Evolutionary conservation across 2,888 invertebrate species (phyloP), one percentile per base, ranked within the genome.

Genomic region (Steinernema hermaphroditum): DNA sequence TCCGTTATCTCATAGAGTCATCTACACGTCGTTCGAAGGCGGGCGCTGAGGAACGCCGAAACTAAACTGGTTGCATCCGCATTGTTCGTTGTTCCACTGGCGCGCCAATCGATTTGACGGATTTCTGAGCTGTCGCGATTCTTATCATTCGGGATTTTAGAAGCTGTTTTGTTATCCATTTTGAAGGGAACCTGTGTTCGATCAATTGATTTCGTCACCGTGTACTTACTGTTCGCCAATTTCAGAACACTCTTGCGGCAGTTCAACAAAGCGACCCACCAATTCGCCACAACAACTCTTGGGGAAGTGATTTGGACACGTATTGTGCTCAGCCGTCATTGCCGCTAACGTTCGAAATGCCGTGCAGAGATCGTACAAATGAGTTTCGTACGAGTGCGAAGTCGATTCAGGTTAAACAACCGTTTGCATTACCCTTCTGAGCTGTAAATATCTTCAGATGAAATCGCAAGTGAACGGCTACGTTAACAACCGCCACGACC

Each of bases 301-400:
- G 46, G 46, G 46, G 46, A 6, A 46, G 46, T 19, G 16, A 46
- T 46, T 46, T 46, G 46, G 46, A 46, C 22, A 19, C 46, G n/a
- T 6, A 2, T 54, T 54, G 24, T 24, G 16, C 54, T 2, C 54
- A 22, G 16, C n/a, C 27, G 9, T 4, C 27, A 14, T 22, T 27
- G 22, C 54, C 54, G 24, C 6, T 54, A 14, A 54, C 70, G 46
- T 74, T 82, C 76, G 82, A 81, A 12, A 86, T 86, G 86, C 85
- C 86, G 27, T 83, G 80, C 34, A 74, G 85, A 14, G 86, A 86
- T 74, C 77, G 86, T 71, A 87, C 86, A 12, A 72, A 76, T 16
- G 86, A 86, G 71, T 86, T 86, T 72, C 75, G 78, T 6, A 82
- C 83, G 8, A 82, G 84, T 6, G 82, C 83, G 19, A 85, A 86